Conservation (phyloP, 2,888 invertebrate genomes). For the Macaria liturata region DNA sequence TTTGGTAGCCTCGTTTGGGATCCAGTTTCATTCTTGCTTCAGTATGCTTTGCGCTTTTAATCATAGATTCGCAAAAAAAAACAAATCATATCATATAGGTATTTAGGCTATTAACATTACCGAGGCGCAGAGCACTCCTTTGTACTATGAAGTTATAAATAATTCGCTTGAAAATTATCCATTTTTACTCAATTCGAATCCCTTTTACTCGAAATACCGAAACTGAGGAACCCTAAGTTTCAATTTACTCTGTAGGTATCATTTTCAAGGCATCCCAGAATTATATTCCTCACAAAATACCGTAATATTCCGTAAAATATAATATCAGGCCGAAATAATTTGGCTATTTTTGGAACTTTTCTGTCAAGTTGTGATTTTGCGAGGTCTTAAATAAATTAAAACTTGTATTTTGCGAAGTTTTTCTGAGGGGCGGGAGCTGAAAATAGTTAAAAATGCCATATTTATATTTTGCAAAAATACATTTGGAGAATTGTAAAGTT, state of each 20-base stretch:
- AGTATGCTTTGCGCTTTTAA: too few species aligned
- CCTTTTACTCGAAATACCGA: conserved; percentile 4
- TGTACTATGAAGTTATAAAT: too few species aligned
- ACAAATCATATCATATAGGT: too few species aligned
- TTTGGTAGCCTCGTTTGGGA: too few species aligned
- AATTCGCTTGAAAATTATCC: background rate
- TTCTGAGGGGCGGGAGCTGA: too few species aligned
- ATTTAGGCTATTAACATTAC: too few species aligned
- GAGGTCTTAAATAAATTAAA: conserved; percentile 2
- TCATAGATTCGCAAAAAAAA: too few species aligned
- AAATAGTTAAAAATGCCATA: background rate
- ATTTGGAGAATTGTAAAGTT: background rate
- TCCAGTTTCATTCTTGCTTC: too few species aligned
- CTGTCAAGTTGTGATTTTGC: conserved; percentile 13
- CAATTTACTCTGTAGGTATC: conserved; percentile 21
- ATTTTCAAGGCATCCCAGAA: conserved; percentile 12
- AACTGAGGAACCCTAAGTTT: conserved; percentile 18
- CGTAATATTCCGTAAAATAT: conserved; percentile 13
- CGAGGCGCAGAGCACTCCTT: too few species aligned
- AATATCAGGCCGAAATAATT: conserved; percentile 7
- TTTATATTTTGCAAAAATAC: background rate
- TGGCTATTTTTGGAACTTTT: conserved; percentile 9
- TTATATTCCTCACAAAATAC: conserved; percentile 14
- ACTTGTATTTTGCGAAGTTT: too few species aligned
- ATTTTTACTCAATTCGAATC: conserved; percentile 8